phyloP scores from a whole-genome alignment of 2,888 invertebrate genomes.

The Acanthacorydalis orientalis region DNA sequence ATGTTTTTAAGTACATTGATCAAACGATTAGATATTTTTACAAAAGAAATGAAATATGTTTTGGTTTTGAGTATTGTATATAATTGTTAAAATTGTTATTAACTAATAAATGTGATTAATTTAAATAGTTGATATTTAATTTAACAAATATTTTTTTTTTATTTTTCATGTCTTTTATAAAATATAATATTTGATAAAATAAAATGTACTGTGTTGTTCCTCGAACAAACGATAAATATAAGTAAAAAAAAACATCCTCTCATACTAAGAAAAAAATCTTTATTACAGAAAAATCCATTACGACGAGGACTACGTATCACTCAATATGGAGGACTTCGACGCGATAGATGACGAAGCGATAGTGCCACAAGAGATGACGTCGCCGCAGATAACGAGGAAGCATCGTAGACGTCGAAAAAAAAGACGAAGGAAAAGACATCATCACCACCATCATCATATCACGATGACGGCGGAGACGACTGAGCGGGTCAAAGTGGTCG shows the following conservation, averaged over 20 bases:
- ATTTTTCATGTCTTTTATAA: too few species aligned
- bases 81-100: too few species aligned
- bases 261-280: not conserved
- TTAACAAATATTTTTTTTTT: too few species aligned
- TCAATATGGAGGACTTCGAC: slow-evolving; percentile 28
- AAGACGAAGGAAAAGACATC: slow-evolving; percentile 14
- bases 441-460: slow-evolving; percentile 15
- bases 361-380: slow-evolving; percentile 10
- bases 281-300: slow-evolving; percentile 26
- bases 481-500: slow-evolving; percentile 35
- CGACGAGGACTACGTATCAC: slow-evolving; percentile 32
- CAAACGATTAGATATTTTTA: too few species aligned
- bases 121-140: too few species aligned
- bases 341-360: slow-evolving; percentile 1
- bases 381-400: slow-evolving; percentile 13
- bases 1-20: too few species aligned
- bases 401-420: slow-evolving; percentile 19
- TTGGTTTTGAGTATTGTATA: too few species aligned
- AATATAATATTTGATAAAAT: too few species aligned
- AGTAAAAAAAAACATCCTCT: not conserved
- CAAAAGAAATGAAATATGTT: too few species aligned
- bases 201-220: not conserved
- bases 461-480: slow-evolving; percentile 17
- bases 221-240: not conserved
- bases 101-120: too few species aligned